Evolutionary conservation across 2,888 invertebrate genomes (phyloP), one percentile per base, ranked within the genome.

Genomic region (Phortica okadai): DNA sequence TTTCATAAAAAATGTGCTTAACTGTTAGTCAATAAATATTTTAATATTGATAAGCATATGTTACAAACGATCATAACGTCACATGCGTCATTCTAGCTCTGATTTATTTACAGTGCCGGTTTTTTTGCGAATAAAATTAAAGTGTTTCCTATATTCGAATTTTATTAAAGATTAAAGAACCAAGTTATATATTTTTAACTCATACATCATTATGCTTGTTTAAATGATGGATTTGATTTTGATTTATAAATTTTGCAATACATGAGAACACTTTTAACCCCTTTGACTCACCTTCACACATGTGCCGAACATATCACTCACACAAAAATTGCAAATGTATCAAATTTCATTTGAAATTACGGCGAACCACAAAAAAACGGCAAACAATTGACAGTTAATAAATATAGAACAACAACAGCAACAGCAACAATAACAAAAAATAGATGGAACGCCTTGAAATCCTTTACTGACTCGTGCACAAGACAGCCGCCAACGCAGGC

Each of bases 311-410:
- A 14, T 64, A 25, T 64, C 33, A 6, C 33, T 41, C 42, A n/a
- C 10, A 14, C 59, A 59, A 73, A 10, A 58, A 72, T 11, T 14
- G 33, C 21, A 62, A 74, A 62, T 45, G 74, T 74, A 74, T 74
- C 62, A 50, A 62, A 74, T 74, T 44, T 74, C 74, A 64, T 11
- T 10, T 54, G 2, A 5, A 44, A 16, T 42, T 66, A 3, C 3
- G 8, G 2, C 50, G 2, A 50, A 14, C 41, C 42, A 11, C 67
- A 59, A 59, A 59, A 33, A 54, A 64, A 14, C 14, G n/a, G 21
- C 64, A 14, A 45, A 73, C 74, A 74, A 74, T 76, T 76, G 76
- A 76, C 76, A 74, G 74, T 59, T 76, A 66, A 74, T 76, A 76
- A 76, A 76, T 67, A 73, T 50, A n/a, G 21, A 44, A 67, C n/a